Evolutionary conservation across 2,888 invertebrate species (phyloP).

Genomic region (Tipula confusa): DNA sequence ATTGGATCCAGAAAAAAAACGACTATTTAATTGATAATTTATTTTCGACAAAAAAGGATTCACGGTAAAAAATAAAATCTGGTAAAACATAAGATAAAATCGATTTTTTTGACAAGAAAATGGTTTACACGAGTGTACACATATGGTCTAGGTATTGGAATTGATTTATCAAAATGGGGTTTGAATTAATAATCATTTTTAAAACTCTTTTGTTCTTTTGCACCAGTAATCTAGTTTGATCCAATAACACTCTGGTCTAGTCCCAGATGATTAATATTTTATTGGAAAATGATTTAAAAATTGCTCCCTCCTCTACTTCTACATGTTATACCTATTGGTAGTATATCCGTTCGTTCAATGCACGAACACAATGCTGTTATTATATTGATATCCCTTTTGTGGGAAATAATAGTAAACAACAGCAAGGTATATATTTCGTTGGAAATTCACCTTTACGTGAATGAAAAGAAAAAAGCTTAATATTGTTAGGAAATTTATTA

Average conservation of each 20-base stretch:
- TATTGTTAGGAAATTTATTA: not conserved
- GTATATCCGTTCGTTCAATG: too few species aligned
- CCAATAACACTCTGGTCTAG: not conserved
- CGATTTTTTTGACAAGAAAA: too few species aligned
- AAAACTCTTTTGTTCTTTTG: too few species aligned
- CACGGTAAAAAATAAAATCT: not conserved
- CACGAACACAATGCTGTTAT: not conserved
- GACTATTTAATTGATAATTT: not conserved
- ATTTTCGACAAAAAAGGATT: not conserved
- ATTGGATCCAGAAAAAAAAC: not conserved
- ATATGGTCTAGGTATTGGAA: too few species aligned
- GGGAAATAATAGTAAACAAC: not conserved
- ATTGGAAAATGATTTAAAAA: not conserved
- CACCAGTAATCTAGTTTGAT: too few species aligned
- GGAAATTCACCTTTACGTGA: not conserved
- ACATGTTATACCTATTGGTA: too few species aligned
- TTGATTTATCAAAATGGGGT: too few species aligned
- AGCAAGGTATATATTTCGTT: not conserved
- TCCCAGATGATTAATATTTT: not conserved
- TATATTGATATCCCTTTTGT: not conserved
- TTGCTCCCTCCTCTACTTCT: too few species aligned
- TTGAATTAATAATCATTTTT: too few species aligned
- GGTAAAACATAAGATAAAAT: too few species aligned
- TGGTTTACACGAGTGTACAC: too few species aligned
- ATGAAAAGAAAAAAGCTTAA: not conserved